Evolutionary conservation across 2,797 vertebrate species (phyloP).

Genomic region (Tokudaia tokunoshimensis): DNA sequence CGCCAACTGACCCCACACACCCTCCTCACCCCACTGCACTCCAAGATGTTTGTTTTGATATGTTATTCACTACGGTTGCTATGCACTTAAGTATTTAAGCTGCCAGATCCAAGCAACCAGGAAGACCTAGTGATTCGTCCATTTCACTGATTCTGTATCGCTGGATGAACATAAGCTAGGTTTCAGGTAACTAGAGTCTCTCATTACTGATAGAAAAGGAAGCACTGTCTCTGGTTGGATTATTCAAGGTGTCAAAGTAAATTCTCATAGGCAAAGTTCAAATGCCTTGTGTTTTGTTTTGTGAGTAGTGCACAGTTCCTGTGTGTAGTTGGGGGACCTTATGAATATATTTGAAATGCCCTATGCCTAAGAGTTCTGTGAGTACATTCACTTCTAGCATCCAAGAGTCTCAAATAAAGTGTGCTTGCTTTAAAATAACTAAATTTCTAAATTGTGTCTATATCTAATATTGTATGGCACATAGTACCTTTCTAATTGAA

Average conservation of each 20-base stretch:
- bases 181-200: slow-evolving; percentile 24
- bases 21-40: slow-evolving; percentile 35
- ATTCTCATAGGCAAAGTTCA: slow-evolving; percentile 35
- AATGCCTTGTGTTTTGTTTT: not conserved
- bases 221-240: not conserved
- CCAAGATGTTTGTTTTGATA: slow-evolving; percentile 63
- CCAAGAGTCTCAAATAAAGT: slow-evolving; percentile 32
- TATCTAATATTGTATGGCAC: not conserved
- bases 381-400: slow-evolving; percentile 12
- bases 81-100: slow-evolving; percentile 70
- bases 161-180: slow-evolving; percentile 42
- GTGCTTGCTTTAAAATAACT: slow-evolving; percentile 13
- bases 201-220: slow-evolving; percentile 47
- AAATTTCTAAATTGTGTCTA: not conserved
- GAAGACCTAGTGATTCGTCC: slow-evolving; percentile 22
- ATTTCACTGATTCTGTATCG: slow-evolving; percentile 41
- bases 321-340: not conserved
- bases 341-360: not conserved
- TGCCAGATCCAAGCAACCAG: slow-evolving; percentile 1
- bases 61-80: slow-evolving; percentile 59
- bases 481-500: slow-evolving; percentile 1
- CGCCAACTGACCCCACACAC: slow-evolving; percentile 49
- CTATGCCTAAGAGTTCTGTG: not conserved
- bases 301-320: not conserved
- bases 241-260: slow-evolving; percentile 39